phyloP scores from a whole-genome alignment of 2,113 vertebrate species.

The Agelaius phoeniceus region DNA sequence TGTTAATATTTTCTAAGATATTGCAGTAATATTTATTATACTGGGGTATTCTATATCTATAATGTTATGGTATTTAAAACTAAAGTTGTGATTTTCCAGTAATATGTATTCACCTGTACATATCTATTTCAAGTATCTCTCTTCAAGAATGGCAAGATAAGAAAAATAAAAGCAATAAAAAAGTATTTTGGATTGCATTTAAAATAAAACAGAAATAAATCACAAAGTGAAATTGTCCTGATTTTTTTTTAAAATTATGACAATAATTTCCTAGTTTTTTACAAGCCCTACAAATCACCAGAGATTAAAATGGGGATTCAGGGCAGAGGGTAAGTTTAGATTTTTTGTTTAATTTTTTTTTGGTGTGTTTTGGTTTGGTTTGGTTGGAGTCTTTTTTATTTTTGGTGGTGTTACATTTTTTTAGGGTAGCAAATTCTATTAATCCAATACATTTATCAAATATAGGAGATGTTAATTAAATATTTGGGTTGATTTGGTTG shows the following conservation, averaged over 20 bases:
- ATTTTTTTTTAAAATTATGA: not conserved
- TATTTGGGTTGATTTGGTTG: not conserved
- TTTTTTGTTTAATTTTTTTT: not conserved
- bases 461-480: not conserved
- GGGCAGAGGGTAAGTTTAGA: rapidly evolving
- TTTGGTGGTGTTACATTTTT: not conserved
- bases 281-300: not conserved
- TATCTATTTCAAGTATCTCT: not conserved
- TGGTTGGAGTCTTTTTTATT: not conserved
- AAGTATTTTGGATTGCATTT: not conserved
- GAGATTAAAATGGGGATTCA: not conserved
- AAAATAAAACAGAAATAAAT: not conserved
- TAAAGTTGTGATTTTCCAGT: not conserved
- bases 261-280: not conserved
- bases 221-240: not conserved
- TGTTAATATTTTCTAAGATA: not conserved
- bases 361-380: not conserved
- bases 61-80: not conserved
- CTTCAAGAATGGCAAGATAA: not conserved
- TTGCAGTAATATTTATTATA: not conserved
- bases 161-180: not conserved
- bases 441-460: not conserved
- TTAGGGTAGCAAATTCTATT: not conserved
- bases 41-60: not conserved
- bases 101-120: not conserved